Percentiles rank a stretch among this genome's conserved stretches.
Conservation (phyloP, 2,888 invertebrate species). For the Thyatira batis region DNA sequence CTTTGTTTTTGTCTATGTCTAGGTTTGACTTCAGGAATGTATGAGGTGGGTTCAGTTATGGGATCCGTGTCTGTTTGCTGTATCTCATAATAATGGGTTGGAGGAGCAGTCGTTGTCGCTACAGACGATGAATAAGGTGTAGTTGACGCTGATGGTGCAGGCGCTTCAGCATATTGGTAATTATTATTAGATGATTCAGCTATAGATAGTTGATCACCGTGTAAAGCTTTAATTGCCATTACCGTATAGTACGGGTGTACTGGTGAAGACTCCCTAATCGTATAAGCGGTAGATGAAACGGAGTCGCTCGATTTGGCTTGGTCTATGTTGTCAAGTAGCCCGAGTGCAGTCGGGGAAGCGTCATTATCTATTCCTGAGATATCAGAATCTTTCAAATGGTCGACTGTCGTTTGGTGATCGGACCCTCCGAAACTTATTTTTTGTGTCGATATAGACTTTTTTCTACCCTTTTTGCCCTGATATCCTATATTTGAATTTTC, state of each 20-base stretch:
- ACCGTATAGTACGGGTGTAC: conserved; percentile 63
- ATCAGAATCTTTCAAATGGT: conserved; percentile 58
- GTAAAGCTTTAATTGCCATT: conserved; percentile 64
- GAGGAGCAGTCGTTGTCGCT: conserved; percentile 41
- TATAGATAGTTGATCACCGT: conserved; percentile 50
- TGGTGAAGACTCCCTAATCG: conserved; percentile 61
- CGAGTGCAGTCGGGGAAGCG: conserved; percentile 47
- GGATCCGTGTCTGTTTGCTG: conserved; percentile 29
- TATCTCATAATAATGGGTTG: conserved; percentile 33
- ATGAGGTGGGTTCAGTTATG: conserved; percentile 30
- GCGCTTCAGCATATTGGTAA: conserved; percentile 64
- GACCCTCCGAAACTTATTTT: conserved; percentile 70
- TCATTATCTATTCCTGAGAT: conserved; percentile 40
- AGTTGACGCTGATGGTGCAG: conserved; percentile 41
- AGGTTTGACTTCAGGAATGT: conserved; percentile 27
- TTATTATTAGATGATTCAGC: conserved; percentile 70
- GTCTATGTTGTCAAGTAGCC: conserved; percentile 47
- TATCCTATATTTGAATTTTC: conserved; percentile 35
- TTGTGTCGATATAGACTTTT: conserved; percentile 73
- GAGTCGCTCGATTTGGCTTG: conserved; percentile 39
- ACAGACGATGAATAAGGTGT: conserved; percentile 35
- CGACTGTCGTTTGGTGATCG: conserved; percentile 62
- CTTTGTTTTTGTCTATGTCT: conserved; percentile 28
- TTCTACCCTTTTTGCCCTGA: conserved; percentile 53
- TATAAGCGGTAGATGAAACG: conserved; percentile 51